Percentiles rank a stretch among this genome's conserved stretches.
These are phyloP conservation scores for Hylaea fasciaria DNA, from an alignment of 2,888 invertebrate genomes.

Conservation along the genomic window DNA sequence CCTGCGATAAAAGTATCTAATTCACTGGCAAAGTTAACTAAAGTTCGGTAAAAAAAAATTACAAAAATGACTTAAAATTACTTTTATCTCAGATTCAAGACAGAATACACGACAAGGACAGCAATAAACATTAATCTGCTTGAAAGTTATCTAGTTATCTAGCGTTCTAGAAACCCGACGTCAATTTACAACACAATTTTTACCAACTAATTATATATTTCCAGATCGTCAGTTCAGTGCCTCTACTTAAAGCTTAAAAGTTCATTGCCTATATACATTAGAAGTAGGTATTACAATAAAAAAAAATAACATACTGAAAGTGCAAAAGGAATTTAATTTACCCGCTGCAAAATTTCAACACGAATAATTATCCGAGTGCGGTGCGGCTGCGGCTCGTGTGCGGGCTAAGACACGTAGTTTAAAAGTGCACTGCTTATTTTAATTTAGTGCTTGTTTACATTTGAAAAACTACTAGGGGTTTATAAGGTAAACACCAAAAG, in stretches of 20 bases:
- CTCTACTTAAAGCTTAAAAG: conserved; percentile 1
- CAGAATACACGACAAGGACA: too few relatives aligned
- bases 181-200: too few relatives aligned
- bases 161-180: too few relatives aligned
- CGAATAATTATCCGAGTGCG: conserved; percentile 37
- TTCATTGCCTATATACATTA: background rate
- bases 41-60: too few relatives aligned
- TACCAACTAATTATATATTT: background rate
- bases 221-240: conserved; percentile 20
- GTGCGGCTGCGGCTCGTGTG: conserved; percentile 20
- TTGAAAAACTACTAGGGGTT: conserved; percentile 9
- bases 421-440: conserved; percentile 33
- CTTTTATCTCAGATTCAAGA: too few relatives aligned
- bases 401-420: conserved; percentile 39
- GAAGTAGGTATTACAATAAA: background rate
- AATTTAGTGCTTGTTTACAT: conserved; percentile 26
- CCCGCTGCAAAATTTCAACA: conserved; percentile 26
- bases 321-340: conserved; percentile 9
- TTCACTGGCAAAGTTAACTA: too few relatives aligned
- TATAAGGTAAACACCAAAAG: too few relatives aligned
- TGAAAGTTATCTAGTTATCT: too few relatives aligned
- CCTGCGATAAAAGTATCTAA: too few relatives aligned
- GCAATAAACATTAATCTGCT: too few relatives aligned
- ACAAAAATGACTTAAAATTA: too few relatives aligned
- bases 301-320: conserved; percentile 22